Base-by-base conservation (phyloP, 1,140 invertebrate genomes). In the Lanistes nyassanus region DNA sequence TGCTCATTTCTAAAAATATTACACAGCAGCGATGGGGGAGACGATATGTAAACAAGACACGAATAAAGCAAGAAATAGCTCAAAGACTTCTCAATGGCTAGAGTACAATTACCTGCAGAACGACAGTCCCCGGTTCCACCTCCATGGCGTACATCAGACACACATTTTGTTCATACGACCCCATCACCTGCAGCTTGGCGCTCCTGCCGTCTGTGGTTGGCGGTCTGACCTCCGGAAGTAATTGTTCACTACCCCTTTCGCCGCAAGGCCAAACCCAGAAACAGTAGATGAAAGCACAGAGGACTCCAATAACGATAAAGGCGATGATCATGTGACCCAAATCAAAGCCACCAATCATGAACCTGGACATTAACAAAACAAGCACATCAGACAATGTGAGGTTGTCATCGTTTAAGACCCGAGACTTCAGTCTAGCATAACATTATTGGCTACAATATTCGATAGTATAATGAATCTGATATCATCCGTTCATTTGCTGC, bases 111-210 rank as follows among this genome's bases (percentile, higher is more conserved):
- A 71, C 69, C 69, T 82, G 78, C 4, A 82, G 67, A 0, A 82
- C 68, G 21, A 82, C 76, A 7, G 78, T 72, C 19, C 81, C 81
- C 1, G 81, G 81, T 39, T 82, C 81, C 1, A 82, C 71, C 62
- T 82, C 81, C 65, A 76, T 62, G n/a, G 81, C 81, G 55, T 80
- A 82, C 37, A 82, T 47, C 42, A 47, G 42, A 16, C 42, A 47
- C 42, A 16, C 42, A 16, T 47, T 16, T 16, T 47, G 42, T 16
- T 47, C 42, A 6, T 16, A 16, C 19, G 19, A 16, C 19, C 42
- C 42, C 9, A 47, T 9, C 9, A 13, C 42, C 9, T 47, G 42
- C 5, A 47, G 2, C 19, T 47, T 47, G 42, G 42, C 5, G 42
- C 42, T 6, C 42, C 42, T 47, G 9, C 42, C 42, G 9, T 9